These are phyloP conservation scores for Hydractinia echinata DNA, from an alignment of 30 jellyfish, hydroid and myxozoan genomes.

Conservation along the genomic window DNA sequence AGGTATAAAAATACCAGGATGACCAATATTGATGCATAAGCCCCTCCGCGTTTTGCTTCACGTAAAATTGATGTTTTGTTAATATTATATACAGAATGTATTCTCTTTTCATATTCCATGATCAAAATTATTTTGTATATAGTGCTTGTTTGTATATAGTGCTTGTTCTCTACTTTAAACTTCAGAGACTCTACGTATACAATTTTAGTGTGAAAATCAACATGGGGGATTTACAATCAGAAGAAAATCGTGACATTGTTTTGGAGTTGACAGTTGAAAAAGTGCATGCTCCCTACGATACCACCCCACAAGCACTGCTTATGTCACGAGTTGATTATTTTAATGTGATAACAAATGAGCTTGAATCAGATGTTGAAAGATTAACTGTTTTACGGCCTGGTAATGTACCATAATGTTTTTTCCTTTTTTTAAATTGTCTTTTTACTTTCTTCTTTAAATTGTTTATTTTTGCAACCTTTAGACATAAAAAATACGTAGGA, in stretches of 20 bases:
- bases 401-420: not conserved
- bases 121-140: too few relatives aligned
- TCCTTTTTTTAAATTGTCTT: not conserved
- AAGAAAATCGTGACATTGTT: constrained; percentile 82
- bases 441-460: too few relatives aligned
- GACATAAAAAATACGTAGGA: too few relatives aligned
- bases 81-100: too few relatives aligned
- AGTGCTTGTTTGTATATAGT: too few relatives aligned
- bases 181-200: not conserved
- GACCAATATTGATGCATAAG: too few relatives aligned
- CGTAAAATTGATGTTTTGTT: too few relatives aligned
- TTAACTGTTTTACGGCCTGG: constrained; percentile 64
- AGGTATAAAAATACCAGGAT: too few relatives aligned
- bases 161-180: too few relatives aligned
- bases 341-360: constrained; percentile 45
- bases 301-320: constrained; percentile 66
- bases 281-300: constrained; percentile 37
- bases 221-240: constrained; percentile 90
- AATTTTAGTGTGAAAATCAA: constrained; percentile 58
- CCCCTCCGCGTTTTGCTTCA: too few relatives aligned
- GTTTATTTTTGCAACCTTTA: too few relatives aligned
- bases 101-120: too few relatives aligned
- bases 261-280: constrained; percentile 50
- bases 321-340: constrained; percentile 45
- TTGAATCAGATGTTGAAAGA: constrained; percentile 14